Conservation (phyloP, 2,797 vertebrate genomes). For the Arnoldichthys spilopterus region DNA sequence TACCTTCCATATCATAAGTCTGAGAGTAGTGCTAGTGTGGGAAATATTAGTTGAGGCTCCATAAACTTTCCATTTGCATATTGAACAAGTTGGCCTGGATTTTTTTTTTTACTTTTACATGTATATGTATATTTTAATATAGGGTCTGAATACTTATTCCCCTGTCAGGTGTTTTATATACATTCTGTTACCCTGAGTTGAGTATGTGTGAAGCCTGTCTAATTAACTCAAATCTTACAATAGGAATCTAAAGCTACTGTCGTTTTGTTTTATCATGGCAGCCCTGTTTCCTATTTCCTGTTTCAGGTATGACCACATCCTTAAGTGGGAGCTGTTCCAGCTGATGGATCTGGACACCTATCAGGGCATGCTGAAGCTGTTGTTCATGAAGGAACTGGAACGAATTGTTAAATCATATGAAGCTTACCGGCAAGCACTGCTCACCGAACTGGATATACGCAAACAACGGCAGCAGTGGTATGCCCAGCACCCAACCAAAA, state of each 20-base stretch:
- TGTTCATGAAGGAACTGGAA: slow-evolving; percentile 99
- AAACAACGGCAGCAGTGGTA: slow-evolving; percentile 96
- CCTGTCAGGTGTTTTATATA: no score
- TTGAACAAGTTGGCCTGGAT: no score
- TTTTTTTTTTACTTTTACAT: no score
- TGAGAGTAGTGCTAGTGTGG: no score
- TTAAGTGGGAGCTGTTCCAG: slow-evolving; percentile 99
- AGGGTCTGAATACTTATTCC: no score
- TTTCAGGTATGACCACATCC: slow-evolving; percentile 95
- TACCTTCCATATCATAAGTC: no score
- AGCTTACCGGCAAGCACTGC: slow-evolving; percentile 92
- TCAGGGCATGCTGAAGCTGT: slow-evolving; percentile 98
- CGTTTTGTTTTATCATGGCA: background rate
- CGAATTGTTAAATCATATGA: slow-evolving; percentile 98
- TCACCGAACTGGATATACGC: slow-evolving; percentile 90
- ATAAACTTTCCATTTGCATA: no score
- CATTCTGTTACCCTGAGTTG: no score
- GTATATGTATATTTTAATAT: no score
- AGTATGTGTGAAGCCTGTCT: background rate
- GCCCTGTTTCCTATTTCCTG: slow-evolving; percentile 8
- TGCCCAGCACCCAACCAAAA: slow-evolving; percentile 87
- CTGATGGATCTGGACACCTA: slow-evolving; percentile 97
- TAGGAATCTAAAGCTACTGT: background rate
- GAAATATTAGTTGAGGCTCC: no score
- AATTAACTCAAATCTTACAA: background rate